Conservation (phyloP, 2,797 vertebrate species). For the Sebastes diaconus region DNA sequence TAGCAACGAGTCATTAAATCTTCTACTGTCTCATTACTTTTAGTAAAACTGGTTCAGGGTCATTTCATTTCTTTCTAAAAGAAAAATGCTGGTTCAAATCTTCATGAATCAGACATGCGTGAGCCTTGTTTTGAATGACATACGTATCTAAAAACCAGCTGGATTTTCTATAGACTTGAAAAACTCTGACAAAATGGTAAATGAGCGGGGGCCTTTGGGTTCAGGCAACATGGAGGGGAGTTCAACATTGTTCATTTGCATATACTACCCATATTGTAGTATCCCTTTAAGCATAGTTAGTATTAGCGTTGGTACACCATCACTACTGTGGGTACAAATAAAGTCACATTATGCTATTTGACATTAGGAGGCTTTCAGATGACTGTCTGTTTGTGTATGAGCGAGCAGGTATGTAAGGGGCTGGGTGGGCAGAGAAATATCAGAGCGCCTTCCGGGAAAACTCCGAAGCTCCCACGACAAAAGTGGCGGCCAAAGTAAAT, state of each 20-base stretch:
- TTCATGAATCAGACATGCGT: neutral
- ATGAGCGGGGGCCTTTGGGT: too few species aligned
- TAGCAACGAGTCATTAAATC: neutral
- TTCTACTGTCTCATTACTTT: neutral
- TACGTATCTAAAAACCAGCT: neutral
- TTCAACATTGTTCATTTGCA: neutral
- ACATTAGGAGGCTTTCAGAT: conserved; percentile 73
- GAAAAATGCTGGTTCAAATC: neutral
- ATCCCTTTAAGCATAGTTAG: neutral
- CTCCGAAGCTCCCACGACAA: conserved; percentile 78
- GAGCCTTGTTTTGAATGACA: neutral
- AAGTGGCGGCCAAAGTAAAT: conserved; percentile 83
- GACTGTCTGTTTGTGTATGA: conserved; percentile 41
- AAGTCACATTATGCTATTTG: conserved; percentile 66
- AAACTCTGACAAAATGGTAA: too few species aligned
- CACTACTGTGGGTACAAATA: conserved; percentile 39
- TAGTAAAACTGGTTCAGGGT: neutral
- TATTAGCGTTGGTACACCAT: neutral
- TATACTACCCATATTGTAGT: neutral
- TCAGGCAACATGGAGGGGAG: too few species aligned
- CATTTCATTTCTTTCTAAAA: neutral
- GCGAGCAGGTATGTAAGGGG: conserved; percentile 59
- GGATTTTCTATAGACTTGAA: neutral
- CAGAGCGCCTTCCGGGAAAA: conserved; percentile 66
- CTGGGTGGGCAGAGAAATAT: conserved; percentile 67